Conservation (phyloP, 2,888 invertebrate genomes). For the Molorchus minor region DNA sequence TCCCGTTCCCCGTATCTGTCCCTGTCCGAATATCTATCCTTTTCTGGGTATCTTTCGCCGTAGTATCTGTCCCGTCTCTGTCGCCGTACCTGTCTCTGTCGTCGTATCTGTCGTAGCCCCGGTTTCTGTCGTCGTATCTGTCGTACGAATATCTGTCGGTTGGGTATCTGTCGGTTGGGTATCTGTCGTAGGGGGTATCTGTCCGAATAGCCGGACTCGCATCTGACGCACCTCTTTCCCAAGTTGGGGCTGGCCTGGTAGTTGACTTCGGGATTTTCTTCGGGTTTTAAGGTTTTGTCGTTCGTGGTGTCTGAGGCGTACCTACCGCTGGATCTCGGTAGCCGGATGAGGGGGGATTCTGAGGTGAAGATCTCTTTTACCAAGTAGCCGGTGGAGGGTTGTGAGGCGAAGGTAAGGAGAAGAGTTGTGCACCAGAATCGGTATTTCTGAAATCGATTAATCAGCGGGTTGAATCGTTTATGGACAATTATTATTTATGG, state of each 20-base stretch:
- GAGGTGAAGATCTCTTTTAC: conserved; percentile 29
- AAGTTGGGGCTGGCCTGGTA: conserved; percentile 22
- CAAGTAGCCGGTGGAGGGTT: not conserved
- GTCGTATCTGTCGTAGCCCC: conserved; percentile 13
- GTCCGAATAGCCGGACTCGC: conserved; percentile 35
- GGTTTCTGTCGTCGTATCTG: conserved; percentile 15
- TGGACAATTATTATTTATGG: no score
- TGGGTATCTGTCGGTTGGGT: no score
- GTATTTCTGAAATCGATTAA: conserved; percentile 1
- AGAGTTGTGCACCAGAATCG: conserved; percentile 1
- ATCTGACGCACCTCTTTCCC: conserved; percentile 45
- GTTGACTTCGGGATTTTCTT: conserved; percentile 30
- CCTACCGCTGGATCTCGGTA: conserved; percentile 31
- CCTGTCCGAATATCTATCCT: conserved; percentile 20
- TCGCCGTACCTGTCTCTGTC: conserved; percentile 24
- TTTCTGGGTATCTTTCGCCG: conserved; percentile 14
- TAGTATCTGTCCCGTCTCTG: conserved; percentile 27
- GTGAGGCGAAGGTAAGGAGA: not conserved
- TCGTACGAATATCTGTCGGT: conserved; percentile 26
- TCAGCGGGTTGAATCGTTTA: no score
- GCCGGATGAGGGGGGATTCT: conserved; percentile 25
- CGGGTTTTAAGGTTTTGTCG: conserved; percentile 37
- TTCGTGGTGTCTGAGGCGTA: conserved; percentile 22
- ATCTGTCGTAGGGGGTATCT: conserved; percentile 40
- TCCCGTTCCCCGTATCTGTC: conserved; percentile 31